phyloP scores from a whole-genome alignment of 2,797 vertebrate species.

The Dipus sagitta region DNA sequence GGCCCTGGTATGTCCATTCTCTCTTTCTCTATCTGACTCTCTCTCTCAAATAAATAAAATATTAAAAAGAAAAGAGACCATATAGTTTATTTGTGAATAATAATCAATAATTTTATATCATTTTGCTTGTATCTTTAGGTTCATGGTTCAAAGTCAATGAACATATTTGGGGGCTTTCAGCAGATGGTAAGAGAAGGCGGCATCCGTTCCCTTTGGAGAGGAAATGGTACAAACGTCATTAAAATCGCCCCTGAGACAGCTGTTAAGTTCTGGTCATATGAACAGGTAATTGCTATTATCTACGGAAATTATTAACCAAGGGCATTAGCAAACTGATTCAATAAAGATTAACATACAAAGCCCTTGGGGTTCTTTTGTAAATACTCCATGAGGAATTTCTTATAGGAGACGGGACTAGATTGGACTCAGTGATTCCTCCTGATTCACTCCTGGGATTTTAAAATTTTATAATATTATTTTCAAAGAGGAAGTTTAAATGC shows the following conservation, averaged over 20 bases:
- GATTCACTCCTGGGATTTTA: slow-evolving; percentile 21
- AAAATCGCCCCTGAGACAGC: slow-evolving; percentile 98
- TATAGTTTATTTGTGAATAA: slow-evolving; percentile 7
- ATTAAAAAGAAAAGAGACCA: neutral
- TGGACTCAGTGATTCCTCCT: neutral
- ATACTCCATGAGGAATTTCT: neutral
- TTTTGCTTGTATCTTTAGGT: slow-evolving; percentile 89
- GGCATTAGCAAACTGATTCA: neutral
- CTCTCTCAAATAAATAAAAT: no score
- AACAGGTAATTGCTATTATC: slow-evolving; percentile 90
- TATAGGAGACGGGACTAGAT: neutral
- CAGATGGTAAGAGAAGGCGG: slow-evolving; percentile 97
- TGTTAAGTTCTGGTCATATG: slow-evolving; percentile 97
- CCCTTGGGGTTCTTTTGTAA: neutral
- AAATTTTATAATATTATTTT: neutral
- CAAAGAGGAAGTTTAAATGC: no score
- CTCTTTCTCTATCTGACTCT: no score
- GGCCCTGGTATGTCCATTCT: no score
- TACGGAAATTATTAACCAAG: slow-evolving; percentile 40
- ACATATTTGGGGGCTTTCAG: slow-evolving; percentile 92
- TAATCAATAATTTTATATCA: neutral
- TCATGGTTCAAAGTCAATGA: slow-evolving; percentile 94
- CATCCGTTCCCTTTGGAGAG: slow-evolving; percentile 93
- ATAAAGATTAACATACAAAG: neutral
- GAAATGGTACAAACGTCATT: slow-evolving; percentile 96